These are phyloP conservation scores for Urophycis tenuis DNA, from an alignment of 2,797 vertebrate species.

Conservation along the genomic window DNA sequence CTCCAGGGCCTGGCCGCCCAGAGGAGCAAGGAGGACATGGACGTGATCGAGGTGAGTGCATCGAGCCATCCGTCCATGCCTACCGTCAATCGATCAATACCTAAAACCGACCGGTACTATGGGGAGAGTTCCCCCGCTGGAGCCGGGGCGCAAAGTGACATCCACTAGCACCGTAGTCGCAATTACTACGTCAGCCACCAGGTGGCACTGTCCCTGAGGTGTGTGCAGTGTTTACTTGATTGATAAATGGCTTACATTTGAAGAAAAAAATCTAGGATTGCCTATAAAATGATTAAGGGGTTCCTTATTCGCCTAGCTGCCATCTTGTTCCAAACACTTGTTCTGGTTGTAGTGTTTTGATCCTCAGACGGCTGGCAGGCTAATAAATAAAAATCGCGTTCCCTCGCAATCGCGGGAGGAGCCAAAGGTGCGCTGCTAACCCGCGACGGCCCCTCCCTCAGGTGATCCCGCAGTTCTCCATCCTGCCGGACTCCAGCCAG, in stretches of 20 bases:
- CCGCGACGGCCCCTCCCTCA: constrained; percentile 48
- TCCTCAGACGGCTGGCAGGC: not conserved
- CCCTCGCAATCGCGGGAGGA: not conserved
- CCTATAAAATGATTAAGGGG: no score
- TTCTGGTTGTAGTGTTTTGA: not conserved
- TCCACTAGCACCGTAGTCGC: not conserved
- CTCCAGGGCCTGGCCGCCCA: constrained; percentile 74
- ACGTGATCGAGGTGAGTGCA: constrained; percentile 70
- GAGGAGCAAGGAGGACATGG: constrained; percentile 70
- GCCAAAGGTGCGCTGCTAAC: not conserved
- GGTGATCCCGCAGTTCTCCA: constrained; percentile 95
- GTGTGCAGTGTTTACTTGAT: not conserved
- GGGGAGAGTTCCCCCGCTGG: no score
- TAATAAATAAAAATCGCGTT: not conserved
- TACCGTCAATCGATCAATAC: no score
- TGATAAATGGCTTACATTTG: not conserved
- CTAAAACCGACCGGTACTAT: no score
- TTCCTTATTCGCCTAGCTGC: not conserved
- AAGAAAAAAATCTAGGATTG: not conserved
- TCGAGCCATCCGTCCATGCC: not conserved
- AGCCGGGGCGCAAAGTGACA: not conserved
- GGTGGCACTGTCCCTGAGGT: not conserved
- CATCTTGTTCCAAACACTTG: not conserved
- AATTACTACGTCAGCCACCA: not conserved
- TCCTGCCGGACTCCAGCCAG: constrained; percentile 91